Evolutionary conservation across 2,113 vertebrate genomes (phyloP), one percentile per base, ranked within the genome.

Genomic region (Burhinus bistriatus): DNA sequence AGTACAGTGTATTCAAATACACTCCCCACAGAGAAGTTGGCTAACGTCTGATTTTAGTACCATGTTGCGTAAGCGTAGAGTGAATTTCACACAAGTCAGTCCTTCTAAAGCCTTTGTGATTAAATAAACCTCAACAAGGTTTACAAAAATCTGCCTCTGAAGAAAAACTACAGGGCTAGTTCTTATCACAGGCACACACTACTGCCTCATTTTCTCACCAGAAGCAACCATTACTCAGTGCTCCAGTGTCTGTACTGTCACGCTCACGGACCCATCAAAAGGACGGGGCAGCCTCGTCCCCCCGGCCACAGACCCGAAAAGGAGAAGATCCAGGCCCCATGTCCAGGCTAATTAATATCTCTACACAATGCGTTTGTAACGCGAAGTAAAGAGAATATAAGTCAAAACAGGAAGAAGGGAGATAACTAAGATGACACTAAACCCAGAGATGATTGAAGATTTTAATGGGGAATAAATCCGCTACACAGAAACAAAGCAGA

Each of bases 61-160:
- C 22, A 3, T 13, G 11, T 66, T 95, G 92, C 89, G n/a, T 44
- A 70, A 96, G 76, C 0, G 34, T 5, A 54, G 79, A 78, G 85
- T 23, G 87, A 92, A 66, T 90, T 87, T 95, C 93, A 95, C 91
- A 77, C 27, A 58, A 84, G 68, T 65, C 87, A 58, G 72, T 26
- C 88, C 68, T 94, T 76, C 70, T 47, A 92, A 80, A 93, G 55
- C 59, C 69, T 94, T 42, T 64, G 81, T 64, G 77, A 87, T 77
- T 93, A 97, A 97, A 97, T 84, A 96, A 97, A 95, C 85, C 83
- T 77, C 90, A 65, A 5, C 2, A 8, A 72, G 84, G 62, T 83
- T 91, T 78, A 95, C 95, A 90, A 52, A 90, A 87, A 59, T 19
- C 90, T 95, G 59, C 69, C 91, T 47, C 49, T 10, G 40, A 72